A percentile compares a stretch with the other conserved stretches of the same genome.
Conservation (phyloP, 1,140 invertebrate genomes). For the Phortica variegata region DNA sequence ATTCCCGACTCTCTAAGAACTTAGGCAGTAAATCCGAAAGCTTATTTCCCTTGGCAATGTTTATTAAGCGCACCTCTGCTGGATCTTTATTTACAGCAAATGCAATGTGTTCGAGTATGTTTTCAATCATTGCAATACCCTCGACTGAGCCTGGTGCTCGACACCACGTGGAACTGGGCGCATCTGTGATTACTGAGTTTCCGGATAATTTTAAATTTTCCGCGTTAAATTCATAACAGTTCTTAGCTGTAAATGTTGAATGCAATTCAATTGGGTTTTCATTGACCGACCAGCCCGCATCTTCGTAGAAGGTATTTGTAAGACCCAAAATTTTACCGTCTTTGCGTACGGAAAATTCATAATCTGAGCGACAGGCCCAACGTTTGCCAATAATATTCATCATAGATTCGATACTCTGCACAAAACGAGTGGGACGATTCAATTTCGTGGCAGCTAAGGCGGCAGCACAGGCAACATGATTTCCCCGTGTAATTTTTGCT, state of each 20-base stretch:
- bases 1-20: constrained; percentile 57
- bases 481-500: constrained; percentile 64
- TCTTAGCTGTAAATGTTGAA: constrained; percentile 58
- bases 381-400: constrained; percentile 68
- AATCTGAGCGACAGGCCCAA: constrained; percentile 59
- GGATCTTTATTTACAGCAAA: constrained; percentile 68
- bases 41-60: constrained; percentile 59
- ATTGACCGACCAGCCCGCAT: constrained; percentile 65
- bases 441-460: constrained; percentile 66
- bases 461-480: constrained; percentile 62
- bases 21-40: constrained; percentile 52
- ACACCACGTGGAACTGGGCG: constrained; percentile 65
- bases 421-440: constrained; percentile 65
- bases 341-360: constrained; percentile 65
- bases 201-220: constrained; percentile 61
- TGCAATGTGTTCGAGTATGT: constrained; percentile 80
- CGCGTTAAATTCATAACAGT: constrained; percentile 61
- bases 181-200: constrained; percentile 64
- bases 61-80: constrained; percentile 65
- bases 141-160: constrained; percentile 68
- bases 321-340: constrained; percentile 71
- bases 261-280: constrained; percentile 58
- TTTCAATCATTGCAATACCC: constrained; percentile 70
- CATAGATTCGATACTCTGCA: constrained; percentile 67
- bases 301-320: constrained; percentile 64